Base-by-base conservation (phyloP, 1,140 invertebrate genomes). In the Drosophila takahashii region DNA sequence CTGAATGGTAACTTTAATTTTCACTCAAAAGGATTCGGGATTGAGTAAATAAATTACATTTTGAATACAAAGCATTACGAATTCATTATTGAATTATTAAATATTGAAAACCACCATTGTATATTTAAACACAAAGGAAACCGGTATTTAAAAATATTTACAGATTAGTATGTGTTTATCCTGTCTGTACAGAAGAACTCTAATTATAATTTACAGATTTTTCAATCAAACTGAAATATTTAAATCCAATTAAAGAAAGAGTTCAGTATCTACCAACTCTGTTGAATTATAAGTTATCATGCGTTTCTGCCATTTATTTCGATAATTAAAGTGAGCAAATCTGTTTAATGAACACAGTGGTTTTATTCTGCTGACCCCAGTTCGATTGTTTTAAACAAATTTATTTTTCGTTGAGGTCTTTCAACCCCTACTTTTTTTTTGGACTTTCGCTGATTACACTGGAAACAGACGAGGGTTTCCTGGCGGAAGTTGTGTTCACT, bases 361-460 rank as follows among this genome's bases (percentile, higher is more conserved):
- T 16, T 54, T 18, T n/a, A 37, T 26, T 60, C 32, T 32, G 26
- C 34, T 41, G 44, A 51, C 22, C 37, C 42, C 37, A 36, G 66
- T 51, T 77, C 57, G 53, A 77, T 61, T 75, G 72, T 57, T 60
- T 77, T 34, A 65, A 75, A 37, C 59, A 54, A 57, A 52, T 75
- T 65, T 41, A 44, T 65, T 74, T 74, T 41, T 15, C 37, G 15
- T 18, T 37, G 15, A 36, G 37, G 27, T 51, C 29, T 15, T 18
- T 22, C 53, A 22, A 29, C 27, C n/a, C 16, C 6, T 32, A 6
- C 27, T 8, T 3, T 44, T 62, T 70, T 45, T 51, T 18, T 50
- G 37, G 34, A 39, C 52, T 71, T 45, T 62, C 50, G 54, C 64
- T 78, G 66, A 77, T 77, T 78, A 64, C 66, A 56, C 52, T 72